Evolutionary conservation across 2,888 invertebrate species (phyloP).

Genomic region (Drosophila algonquin): DNA sequence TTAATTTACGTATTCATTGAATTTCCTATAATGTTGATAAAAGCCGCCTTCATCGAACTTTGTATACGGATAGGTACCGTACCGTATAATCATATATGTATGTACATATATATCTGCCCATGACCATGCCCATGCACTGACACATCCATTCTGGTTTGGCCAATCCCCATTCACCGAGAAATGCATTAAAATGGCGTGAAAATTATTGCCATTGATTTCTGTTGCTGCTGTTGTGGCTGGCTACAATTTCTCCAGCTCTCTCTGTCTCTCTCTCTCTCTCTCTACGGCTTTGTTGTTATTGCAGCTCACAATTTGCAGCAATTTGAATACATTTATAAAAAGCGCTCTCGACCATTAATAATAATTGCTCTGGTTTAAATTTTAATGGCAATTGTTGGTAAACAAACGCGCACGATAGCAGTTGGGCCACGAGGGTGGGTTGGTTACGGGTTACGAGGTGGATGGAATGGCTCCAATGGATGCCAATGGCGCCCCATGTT

Average conservation of each 20-base stretch:
- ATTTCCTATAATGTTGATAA: not conserved
- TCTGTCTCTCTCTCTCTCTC: not conserved
- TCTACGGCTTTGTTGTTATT: slow-evolving; percentile 30
- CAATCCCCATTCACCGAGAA: not conserved
- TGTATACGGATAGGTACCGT: not conserved
- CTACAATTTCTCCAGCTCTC: slow-evolving; percentile 7
- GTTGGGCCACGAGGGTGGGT: not conserved
- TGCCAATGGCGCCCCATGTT: slow-evolving; percentile 21
- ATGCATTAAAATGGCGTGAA: slow-evolving; percentile 68
- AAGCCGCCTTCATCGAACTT: not conserved
- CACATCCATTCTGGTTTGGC: not conserved
- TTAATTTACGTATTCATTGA: not conserved
- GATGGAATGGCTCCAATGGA: not conserved
- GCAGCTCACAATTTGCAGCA: slow-evolving; percentile 61
- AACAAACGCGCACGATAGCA: slow-evolving; percentile 54
- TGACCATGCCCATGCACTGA: not conserved
- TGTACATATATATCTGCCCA: not conserved
- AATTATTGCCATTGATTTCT: slow-evolving; percentile 63
- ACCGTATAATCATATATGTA: not conserved
- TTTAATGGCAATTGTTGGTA: slow-evolving; percentile 81
- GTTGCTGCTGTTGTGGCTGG: slow-evolving; percentile 10
- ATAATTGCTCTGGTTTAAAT: slow-evolving; percentile 83
- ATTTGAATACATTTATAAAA: slow-evolving; percentile 79
- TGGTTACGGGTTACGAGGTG: not conserved
- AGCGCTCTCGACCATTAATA: slow-evolving; percentile 80